These are phyloP conservation scores for Brachycybe producta DNA, from an alignment of 2,888 invertebrate species.

Conservation along the genomic window DNA sequence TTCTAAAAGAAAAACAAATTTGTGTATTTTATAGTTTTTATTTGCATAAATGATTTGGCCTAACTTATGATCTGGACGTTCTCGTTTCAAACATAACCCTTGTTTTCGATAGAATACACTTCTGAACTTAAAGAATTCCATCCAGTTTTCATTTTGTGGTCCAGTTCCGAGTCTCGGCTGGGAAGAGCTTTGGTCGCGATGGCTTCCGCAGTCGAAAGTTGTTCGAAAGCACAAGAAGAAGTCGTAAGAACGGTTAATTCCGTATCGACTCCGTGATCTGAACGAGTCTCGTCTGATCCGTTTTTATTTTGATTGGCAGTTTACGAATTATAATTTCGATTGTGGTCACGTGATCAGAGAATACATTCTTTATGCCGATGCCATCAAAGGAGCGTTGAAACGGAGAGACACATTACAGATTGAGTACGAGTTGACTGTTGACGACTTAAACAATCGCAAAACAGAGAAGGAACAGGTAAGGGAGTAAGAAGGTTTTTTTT, in stretches of 20 bases:
- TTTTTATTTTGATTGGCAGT: too few species aligned
- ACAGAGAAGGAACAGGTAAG: constrained; percentile 48
- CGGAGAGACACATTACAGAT: constrained; percentile 51
- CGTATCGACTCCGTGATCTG: background rate
- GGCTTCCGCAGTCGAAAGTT: constrained; percentile 30
- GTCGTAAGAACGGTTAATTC: constrained; percentile 25
- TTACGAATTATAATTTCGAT: constrained; percentile 2
- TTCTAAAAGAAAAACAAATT: too few species aligned
- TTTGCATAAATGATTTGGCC: too few species aligned
- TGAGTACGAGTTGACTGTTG: constrained; percentile 48
- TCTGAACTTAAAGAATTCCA: constrained; percentile 45
- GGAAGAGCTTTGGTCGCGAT: constrained; percentile 27
- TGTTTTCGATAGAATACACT: constrained; percentile 44
- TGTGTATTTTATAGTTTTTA: too few species aligned
- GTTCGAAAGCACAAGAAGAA: constrained; percentile 28
- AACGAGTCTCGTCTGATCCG: too few species aligned
- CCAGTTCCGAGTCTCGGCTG: constrained; percentile 40
- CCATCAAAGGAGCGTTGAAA: constrained; percentile 49
- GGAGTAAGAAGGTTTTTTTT: constrained; percentile 6
- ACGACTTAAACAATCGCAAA: constrained; percentile 47
- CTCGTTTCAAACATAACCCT: too few species aligned
- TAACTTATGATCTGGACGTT: too few species aligned
- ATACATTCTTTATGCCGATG: constrained; percentile 51
- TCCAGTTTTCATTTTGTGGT: constrained; percentile 49
- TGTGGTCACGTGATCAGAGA: constrained; percentile 40